Evolutionary conservation across 2,113 vertebrate genomes (phyloP).

Genomic region (Alexandromys fortis): DNA sequence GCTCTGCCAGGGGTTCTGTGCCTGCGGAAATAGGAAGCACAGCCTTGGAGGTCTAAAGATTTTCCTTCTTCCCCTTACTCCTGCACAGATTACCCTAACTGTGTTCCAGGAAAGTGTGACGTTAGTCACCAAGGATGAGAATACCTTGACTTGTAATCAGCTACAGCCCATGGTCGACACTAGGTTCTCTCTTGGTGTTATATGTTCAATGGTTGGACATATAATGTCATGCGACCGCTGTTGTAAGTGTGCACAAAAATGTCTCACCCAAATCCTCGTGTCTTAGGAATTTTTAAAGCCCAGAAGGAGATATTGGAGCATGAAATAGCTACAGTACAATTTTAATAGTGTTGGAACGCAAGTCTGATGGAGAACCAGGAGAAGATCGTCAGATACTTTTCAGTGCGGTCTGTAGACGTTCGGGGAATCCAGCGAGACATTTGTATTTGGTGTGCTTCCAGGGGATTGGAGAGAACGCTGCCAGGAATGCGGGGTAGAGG

Average conservation of each 20-base stretch:
- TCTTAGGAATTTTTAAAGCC: conserved; percentile 21
- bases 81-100: neutral
- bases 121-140: neutral
- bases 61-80: neutral
- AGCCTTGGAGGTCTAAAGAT: neutral
- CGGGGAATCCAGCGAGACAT: neutral
- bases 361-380: neutral
- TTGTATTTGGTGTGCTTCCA: neutral
- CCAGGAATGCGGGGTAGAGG: neutral
- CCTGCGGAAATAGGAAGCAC: neutral
- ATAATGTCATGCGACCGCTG: neutral
- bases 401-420: neutral
- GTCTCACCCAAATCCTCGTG: neutral
- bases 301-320: neutral
- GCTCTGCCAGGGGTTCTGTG: neutral
- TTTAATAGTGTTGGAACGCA: neutral
- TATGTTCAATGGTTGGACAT: neutral
- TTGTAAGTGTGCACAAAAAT: neutral
- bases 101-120: neutral
- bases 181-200: neutral
- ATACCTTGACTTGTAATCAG: neutral
- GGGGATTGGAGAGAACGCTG: neutral
- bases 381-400: neutral
- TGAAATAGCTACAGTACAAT: neutral
- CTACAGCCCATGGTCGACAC: neutral